phyloP scores from a whole-genome alignment of 1,140 invertebrate species.

The Lordiphosa clarofinis region DNA sequence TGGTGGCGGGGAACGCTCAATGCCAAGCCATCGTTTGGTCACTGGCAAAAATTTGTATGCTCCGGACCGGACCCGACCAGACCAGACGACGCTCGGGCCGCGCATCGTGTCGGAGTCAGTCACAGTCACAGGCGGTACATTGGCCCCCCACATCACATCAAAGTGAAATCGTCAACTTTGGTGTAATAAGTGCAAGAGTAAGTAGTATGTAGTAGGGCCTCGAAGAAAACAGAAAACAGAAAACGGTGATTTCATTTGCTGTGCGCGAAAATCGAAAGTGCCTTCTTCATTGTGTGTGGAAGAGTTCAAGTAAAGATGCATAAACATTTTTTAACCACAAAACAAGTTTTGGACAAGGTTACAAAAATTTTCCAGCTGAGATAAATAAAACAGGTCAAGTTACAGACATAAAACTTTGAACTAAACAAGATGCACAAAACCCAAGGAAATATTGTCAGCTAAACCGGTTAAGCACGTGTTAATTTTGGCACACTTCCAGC shows the following conservation, averaged over 20 bases:
- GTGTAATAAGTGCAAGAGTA: constrained; percentile 38
- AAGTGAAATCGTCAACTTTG: constrained; percentile 61
- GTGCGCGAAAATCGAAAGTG: constrained; percentile 69
- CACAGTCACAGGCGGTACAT: constrained; percentile 5
- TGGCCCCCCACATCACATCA: constrained; percentile 6
- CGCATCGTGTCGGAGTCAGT: constrained; percentile 3
- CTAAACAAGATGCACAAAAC: constrained; percentile 5
- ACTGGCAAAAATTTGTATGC: constrained; percentile 10
- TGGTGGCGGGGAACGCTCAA: constrained; percentile 12
- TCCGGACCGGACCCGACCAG: not conserved
- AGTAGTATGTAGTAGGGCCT: constrained; percentile 42
- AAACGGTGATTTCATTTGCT: constrained; percentile 33
- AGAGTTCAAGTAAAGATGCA: constrained; percentile 29
- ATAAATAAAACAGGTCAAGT: constrained; percentile 41
- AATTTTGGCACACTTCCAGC: constrained; percentile 14
- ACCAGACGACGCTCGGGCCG: not conserved
- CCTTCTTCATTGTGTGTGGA: constrained; percentile 15
- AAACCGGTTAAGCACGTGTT: constrained; percentile 18
- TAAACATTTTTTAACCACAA: constrained; percentile 23
- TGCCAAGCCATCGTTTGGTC: constrained; percentile 11
- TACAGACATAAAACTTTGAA: constrained; percentile 45
- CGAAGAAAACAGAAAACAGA: constrained; percentile 22
- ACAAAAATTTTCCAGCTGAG: constrained; percentile 47
- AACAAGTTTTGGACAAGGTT: constrained; percentile 66
- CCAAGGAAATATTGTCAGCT: not conserved